Evolutionary conservation across 2,113 vertebrate species (phyloP).

Genomic region (Jaculus jaculus): DNA sequence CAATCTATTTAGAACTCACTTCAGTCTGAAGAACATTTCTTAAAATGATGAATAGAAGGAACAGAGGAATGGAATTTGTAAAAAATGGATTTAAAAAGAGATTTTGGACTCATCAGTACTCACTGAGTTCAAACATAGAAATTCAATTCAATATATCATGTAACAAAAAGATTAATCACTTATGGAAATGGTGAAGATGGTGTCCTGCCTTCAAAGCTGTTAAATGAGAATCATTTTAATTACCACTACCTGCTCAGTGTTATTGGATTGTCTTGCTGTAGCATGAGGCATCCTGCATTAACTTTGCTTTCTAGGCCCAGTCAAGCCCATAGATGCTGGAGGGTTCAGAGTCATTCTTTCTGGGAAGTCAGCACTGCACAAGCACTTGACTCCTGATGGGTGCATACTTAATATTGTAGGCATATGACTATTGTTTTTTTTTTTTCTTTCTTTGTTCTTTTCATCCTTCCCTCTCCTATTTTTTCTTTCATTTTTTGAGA

Average conservation of each 20-base stretch:
- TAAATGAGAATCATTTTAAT: constrained; percentile 70
- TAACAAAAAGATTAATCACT: constrained; percentile 68
- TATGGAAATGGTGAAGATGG: constrained; percentile 60
- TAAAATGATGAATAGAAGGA: constrained; percentile 67
- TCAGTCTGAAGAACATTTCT: constrained; percentile 67
- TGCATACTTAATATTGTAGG: background rate
- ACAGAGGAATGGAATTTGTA: constrained; percentile 44
- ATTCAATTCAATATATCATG: constrained; percentile 68
- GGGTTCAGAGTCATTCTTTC: background rate
- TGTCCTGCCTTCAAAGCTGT: constrained; percentile 52
- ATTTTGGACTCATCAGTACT: constrained; percentile 65
- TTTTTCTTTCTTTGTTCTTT: background rate
- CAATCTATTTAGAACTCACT: constrained; percentile 67
- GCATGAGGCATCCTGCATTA: background rate
- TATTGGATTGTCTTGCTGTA: constrained; percentile 52
- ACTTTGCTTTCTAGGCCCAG: background rate
- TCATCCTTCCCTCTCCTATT: no score
- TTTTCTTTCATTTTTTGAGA: no score
- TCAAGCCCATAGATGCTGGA: background rate
- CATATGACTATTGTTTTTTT: background rate
- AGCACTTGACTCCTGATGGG: background rate
- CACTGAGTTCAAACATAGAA: constrained; percentile 68
- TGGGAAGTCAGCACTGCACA: background rate
- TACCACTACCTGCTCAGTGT: constrained; percentile 29
- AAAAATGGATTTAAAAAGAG: constrained; percentile 62